Evolutionary conservation across 2,888 invertebrate genomes (phyloP), one percentile per base, ranked within the genome.

Genomic region (Dryobotodes eremita): DNA sequence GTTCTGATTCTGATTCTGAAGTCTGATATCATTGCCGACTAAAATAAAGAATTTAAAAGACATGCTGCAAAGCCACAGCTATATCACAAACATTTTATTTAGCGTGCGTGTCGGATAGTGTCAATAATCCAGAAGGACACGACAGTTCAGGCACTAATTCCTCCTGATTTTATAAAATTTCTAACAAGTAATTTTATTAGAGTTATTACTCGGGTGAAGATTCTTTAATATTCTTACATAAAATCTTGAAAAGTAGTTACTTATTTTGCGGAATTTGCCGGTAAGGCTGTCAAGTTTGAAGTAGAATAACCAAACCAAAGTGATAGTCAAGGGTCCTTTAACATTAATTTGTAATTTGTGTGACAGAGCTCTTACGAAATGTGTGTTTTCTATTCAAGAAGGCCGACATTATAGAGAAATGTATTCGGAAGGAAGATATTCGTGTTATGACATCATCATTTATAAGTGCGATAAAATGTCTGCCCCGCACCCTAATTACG

Each of bases 351-450:
- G 42, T 65, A 15, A n/a, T 17, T 53, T 71, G 26, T 75, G 0
- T 57, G 50, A 17, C 20, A 71, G 80, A 42, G 17, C 13, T 72
- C 26, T 71, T 50, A 57, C 26, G 36, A 31, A 80, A 71, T 11
- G 7, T 3, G 26, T 42, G 31, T 48, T 50, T 72, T 72, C 20
- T 71, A 57, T 20, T 80, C 15, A n/a, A 53, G 42, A 17, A 3
- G 42, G 26, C 7, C 15, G 3, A 50, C 15, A 36, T 36, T 61
- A 53, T 53, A 23, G 46, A 80, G 71, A 80, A 53, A 71, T 46
- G 17, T 48, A 36, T 36, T 81, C 1, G 53, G 17, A 64, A 65
- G 53, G 57, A 53, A 46, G 17, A 15, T 0, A 59, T 55, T 20
- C 13, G 7, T 20, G 31, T 46, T 46, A 2, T 53, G 36, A 48